Evolutionary conservation across 2,113 vertebrate genomes (phyloP).

Genomic region (Condylura cristata): DNA sequence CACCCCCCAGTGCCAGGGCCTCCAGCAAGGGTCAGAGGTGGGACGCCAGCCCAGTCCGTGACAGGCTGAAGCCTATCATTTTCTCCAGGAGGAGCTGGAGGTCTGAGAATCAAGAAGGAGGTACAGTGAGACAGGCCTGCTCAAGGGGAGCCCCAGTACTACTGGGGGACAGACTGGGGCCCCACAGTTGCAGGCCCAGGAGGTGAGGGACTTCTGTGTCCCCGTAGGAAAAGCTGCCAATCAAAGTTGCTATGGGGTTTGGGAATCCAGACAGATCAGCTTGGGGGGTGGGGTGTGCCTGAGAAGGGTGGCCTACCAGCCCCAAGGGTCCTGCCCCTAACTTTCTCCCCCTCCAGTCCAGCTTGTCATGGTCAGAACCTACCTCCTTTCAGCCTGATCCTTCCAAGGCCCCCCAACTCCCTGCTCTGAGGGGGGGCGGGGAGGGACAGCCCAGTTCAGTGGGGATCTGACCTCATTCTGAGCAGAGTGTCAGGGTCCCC

Average conservation of each 20-base stretch:
- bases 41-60: background rate
- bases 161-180: background rate
- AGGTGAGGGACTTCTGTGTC: background rate
- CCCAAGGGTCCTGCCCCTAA: background rate
- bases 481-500: background rate
- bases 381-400: background rate
- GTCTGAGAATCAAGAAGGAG: background rate
- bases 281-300: background rate
- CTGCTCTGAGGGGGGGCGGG: background rate
- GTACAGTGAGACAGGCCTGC: background rate
- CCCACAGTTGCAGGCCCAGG: too few relatives aligned
- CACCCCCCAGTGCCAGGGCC: too few relatives aligned
- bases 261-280: background rate
- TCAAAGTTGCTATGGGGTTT: slow-evolving; percentile 1
- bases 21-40: too few relatives aligned
- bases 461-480: background rate
- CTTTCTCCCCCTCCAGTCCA: background rate
- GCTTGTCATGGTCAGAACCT: background rate
- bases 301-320: background rate
- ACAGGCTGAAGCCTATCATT: background rate
- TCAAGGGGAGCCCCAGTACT: background rate
- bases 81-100: background rate
- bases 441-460: background rate
- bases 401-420: background rate
- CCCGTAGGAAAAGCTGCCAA: background rate